Conservation (phyloP, 2,113 vertebrate species). For the Paraplagusia blochii region DNA sequence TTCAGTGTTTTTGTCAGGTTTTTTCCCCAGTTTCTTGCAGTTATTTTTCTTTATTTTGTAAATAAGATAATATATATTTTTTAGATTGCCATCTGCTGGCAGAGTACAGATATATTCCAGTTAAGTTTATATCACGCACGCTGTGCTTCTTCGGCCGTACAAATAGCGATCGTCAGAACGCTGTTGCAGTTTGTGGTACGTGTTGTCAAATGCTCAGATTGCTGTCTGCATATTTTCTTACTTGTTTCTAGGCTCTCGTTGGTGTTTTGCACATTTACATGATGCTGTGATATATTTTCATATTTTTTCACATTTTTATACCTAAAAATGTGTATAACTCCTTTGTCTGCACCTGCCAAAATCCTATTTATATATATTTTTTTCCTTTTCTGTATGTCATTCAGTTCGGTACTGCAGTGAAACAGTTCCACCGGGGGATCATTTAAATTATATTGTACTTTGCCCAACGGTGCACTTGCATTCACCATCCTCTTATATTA, state of each 20-base stretch:
- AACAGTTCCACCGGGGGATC: constrained; percentile 16
- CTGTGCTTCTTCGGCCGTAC: constrained; percentile 66
- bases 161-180: constrained; percentile 75
- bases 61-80: constrained; percentile 85
- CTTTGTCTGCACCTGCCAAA: constrained; percentile 24
- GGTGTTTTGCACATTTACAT: constrained; percentile 58
- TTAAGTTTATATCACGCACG: constrained; percentile 75
- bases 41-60: constrained; percentile 54
- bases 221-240: constrained; percentile 26
- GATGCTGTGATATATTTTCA: constrained; percentile 56
- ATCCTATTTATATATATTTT: constrained; percentile 42
- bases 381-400: constrained; percentile 16
- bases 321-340: constrained; percentile 19
- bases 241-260: constrained; percentile 20
- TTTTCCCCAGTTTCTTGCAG: constrained; percentile 7
- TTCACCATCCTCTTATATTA: constrained; percentile 22
- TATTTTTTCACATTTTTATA: constrained; percentile 42
- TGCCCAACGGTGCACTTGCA: constrained; percentile 24
- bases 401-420: constrained; percentile 43
- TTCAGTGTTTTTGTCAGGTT: constrained; percentile 30
- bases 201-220: constrained; percentile 29
- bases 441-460: constrained; percentile 22
- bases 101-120: constrained; percentile 80
- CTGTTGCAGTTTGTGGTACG: constrained; percentile 62
- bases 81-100: constrained; percentile 89